Evolutionary conservation across 2,797 vertebrate species (phyloP), one percentile per base, ranked within the genome.

Genomic region (Nasua narica): DNA sequence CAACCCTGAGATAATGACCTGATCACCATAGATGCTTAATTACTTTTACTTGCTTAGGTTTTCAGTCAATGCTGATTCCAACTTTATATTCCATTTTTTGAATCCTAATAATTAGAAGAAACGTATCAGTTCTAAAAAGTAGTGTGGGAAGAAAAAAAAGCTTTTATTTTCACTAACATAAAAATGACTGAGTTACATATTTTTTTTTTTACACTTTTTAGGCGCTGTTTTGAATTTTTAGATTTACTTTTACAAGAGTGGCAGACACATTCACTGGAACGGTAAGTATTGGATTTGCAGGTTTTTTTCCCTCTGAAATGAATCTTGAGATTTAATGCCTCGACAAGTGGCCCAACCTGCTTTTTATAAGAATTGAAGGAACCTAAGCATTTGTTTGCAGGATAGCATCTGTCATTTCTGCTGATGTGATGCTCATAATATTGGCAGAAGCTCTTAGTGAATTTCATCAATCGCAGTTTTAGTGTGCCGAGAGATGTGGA

Each of bases 141-240:
- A 86, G 27, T 58, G 3, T 82, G 91, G 19, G 25, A 43, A 90
- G 79, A 5, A 74, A 65, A 82, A 82, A 95, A 95, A 78, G 11
- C 25, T 85, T 70, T 94, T 79, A 67, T 94, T 94, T 96, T 93
- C 27, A 46, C 18, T 70, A 72, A 56, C 23, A 87, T 58, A 18
- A 19, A 86, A 50, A 50, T 95, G 40, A 89, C 62, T 88, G 83
- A 94, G 25, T 83, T 82, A 16, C 48, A 5, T 18, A 12, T 90
- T 69, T 91, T 95, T 70, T 70, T 88, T 79, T 97, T 93, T 37
- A 40, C 0, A 81, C 79, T 56, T 97, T 97, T 93, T 98, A 99
- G 99, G 96, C 99, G 99, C 98, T 99, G 99, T 96, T 99, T 99
- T 94, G 99, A 99, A 98, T 99, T 99, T 99, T 98, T 99, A 98